phyloP scores from a whole-genome alignment of 2,888 invertebrate species.

The Protonemura montana region DNA sequence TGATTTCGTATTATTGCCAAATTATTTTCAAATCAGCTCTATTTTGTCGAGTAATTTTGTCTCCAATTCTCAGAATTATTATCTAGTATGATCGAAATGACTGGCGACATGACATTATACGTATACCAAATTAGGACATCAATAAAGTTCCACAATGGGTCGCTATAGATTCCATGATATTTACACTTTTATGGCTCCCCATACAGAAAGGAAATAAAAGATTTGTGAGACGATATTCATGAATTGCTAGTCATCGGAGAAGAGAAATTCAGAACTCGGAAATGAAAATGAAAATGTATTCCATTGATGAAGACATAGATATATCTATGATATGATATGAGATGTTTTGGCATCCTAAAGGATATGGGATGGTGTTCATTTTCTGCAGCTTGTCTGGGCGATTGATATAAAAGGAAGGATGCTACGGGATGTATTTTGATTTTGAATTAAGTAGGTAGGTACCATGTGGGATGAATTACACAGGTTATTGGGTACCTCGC shows the following conservation, averaged over 20 bases:
- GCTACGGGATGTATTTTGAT: no score
- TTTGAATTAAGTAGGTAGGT: no score
- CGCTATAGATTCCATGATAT: background rate
- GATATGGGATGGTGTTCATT: no score
- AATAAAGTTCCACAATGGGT: background rate
- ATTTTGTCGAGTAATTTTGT: background rate
- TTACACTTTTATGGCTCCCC: background rate
- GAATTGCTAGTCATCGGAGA: background rate
- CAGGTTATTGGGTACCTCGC: no score
- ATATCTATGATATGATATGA: background rate
- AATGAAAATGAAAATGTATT: background rate
- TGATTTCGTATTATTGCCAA: background rate
- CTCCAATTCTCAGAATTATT: background rate
- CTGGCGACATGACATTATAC: background rate
- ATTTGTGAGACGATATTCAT: background rate
- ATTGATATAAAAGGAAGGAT: no score
- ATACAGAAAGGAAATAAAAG: background rate
- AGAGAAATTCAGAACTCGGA: background rate
- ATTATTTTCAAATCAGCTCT: conserved; percentile 12
- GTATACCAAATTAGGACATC: background rate
- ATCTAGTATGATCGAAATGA: background rate
- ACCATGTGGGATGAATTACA: no score
- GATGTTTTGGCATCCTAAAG: no score
- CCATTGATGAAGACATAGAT: background rate
- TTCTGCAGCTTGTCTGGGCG: no score